phyloP scores from a whole-genome alignment of 2,113 vertebrate genomes.

The Neodontobutis hainanensis region DNA sequence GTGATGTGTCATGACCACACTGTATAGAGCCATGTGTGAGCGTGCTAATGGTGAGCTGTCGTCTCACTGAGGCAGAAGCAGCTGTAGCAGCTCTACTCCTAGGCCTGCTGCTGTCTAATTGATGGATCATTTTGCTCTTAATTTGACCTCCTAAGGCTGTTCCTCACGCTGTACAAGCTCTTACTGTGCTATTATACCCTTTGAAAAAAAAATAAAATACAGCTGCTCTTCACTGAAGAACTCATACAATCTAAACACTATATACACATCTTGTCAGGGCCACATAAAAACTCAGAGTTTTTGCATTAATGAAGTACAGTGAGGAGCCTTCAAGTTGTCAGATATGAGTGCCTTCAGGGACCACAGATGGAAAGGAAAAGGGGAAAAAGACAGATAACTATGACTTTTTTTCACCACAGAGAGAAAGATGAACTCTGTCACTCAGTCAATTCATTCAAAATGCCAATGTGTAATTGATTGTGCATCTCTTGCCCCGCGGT shows the following conservation, averaged over 20 bases:
- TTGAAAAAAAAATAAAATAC: constrained; percentile 41
- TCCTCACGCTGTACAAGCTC: constrained; percentile 56
- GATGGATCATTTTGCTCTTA: constrained; percentile 77
- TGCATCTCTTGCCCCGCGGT: constrained; percentile 63
- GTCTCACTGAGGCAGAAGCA: constrained; percentile 52
- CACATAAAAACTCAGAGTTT: constrained; percentile 7
- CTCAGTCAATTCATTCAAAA: constrained; percentile 74
- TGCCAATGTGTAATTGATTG: constrained; percentile 76
- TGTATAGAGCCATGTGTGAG: constrained; percentile 53
- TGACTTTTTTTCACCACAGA: constrained; percentile 14
- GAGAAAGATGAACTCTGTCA: constrained; percentile 70
- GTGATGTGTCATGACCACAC: constrained; percentile 52
- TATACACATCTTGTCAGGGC: constrained; percentile 35
- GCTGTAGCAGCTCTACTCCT: constrained; percentile 68
- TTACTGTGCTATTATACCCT: constrained; percentile 57
- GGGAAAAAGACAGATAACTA: constrained; percentile 21
- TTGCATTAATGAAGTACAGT: constrained; percentile 1
- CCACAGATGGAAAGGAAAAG: not conserved
- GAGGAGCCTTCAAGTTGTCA: constrained; percentile 5
- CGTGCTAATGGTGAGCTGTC: constrained; percentile 56
- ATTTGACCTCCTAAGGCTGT: constrained; percentile 77
- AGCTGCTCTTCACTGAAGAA: constrained; percentile 67
- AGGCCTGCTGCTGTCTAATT: constrained; percentile 68
- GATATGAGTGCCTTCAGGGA: constrained; percentile 14
- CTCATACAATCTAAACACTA: constrained; percentile 34